Base-by-base conservation (phyloP, 2,888 invertebrate genomes). In the Chloroclystis v-ata region DNA sequence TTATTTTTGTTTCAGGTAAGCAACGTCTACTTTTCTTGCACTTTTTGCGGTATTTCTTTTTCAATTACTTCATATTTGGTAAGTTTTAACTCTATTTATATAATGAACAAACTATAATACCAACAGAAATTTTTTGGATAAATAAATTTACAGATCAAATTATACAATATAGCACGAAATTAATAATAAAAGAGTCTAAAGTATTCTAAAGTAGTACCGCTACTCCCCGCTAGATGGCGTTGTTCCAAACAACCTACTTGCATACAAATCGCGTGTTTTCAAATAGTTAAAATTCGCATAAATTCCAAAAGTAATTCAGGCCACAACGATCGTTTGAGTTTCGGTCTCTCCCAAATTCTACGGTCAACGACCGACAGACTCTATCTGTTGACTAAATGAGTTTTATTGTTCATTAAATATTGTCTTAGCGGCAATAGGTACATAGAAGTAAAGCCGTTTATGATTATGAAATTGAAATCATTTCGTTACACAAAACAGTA, bases 1-100 rank as follows among this genome's bases (percentile, higher is more conserved):
- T 28, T 25, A n/a, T 37, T 51, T 35, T 41, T 56, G 44, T 68
- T 67, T 42, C 61, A 67, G 68, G 70, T 68, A 70, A 56, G 5
- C 2, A 20, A 20, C 20, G 20, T 4, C 20, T 20, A 20, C 5
- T 20, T 20, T 20, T 20, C 20, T 4, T n/a, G n/a, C n/a, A n/a
- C n/a, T n/a, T n/a, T n/a, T n/a, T n/a, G n/a, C n/a, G n/a, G n/a
- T n/a, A n/a, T n/a, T n/a, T n/a, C n/a, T 4, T 20, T 4, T 20
- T 20, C 20, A 20, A 20, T 20, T 20, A 4, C 5, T 20, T 20
- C 20, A 5, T 20, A 20, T 4, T 20, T 20, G 20, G 20, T 20
- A 5, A 20, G 20, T 20, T 20, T 20, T 2, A 20, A 20, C 2
- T 20, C 3, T 20, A 20, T n/a, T n/a, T n/a, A n/a, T n/a, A n/a